These are phyloP conservation scores for Odontophorus gujanensis DNA, from an alignment of 2,113 vertebrate genomes.

Conservation along the genomic window DNA sequence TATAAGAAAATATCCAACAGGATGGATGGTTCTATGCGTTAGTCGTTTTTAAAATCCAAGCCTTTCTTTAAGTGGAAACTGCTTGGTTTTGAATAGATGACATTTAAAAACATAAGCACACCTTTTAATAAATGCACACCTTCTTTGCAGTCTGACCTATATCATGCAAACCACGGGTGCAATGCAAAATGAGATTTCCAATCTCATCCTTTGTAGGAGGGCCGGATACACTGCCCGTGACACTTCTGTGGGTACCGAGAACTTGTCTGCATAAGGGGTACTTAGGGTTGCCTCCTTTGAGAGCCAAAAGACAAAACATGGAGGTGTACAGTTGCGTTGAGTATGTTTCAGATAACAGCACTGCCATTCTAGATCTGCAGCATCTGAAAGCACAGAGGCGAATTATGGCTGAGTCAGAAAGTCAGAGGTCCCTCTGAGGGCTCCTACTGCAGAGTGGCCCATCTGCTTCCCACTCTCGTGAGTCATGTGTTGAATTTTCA, in stretches of 20 bases:
- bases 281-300: neutral
- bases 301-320: neutral
- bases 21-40: neutral
- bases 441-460: neutral
- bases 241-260: neutral
- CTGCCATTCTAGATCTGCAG: neutral
- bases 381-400: neutral
- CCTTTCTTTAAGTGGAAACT: neutral
- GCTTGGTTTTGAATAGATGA: neutral
- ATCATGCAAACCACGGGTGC: neutral
- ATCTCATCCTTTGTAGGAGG: neutral
- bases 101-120: fast-evolving
- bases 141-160: neutral
- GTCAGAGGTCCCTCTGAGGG: neutral
- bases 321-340: neutral
- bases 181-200: neutral
- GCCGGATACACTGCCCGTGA: neutral
- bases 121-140: neutral
- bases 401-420: neutral
- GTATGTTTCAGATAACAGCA: neutral
- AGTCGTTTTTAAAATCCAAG: neutral
- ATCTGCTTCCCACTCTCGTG: neutral
- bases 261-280: neutral
- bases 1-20: neutral
- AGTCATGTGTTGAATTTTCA: neutral